Conservation (phyloP, 2,888 invertebrate species). For the Acutogordius australiensis region DNA sequence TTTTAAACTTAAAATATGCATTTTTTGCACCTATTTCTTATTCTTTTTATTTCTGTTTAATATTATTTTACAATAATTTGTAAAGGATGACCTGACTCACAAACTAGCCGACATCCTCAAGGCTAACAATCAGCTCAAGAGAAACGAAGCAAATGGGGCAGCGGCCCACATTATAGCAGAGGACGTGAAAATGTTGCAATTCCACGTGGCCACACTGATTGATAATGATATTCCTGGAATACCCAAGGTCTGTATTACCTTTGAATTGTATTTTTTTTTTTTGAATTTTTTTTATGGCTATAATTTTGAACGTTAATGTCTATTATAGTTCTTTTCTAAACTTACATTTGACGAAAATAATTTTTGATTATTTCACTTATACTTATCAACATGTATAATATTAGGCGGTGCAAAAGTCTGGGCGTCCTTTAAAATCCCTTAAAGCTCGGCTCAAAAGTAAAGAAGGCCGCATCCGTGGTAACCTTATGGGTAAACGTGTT, state of each 20-base stretch:
- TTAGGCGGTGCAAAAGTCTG: conserved; percentile 88
- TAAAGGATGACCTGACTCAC: conserved; percentile 84
- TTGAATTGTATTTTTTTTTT: no score
- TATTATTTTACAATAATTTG: no score
- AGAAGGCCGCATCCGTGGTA: conserved; percentile 91
- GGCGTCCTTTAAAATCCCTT: conserved; percentile 81
- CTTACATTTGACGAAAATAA: no score
- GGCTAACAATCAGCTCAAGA: conserved; percentile 67
- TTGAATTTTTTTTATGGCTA: no score
- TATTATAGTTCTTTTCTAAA: no score
- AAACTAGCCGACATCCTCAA: conserved; percentile 94
- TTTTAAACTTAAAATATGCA: no score
- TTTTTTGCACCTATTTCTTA: no score
- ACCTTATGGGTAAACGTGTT: conserved; percentile 98
- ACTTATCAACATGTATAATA: no score
- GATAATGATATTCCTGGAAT: conserved; percentile 97
- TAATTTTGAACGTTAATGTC: no score
- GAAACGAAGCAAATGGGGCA: conserved; percentile 80
- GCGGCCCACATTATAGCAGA: conserved; percentile 87
- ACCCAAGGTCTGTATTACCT: conserved; percentile 35
- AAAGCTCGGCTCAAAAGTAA: conserved; percentile 82
- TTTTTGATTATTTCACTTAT: no score
- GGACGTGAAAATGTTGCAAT: conserved; percentile 86
- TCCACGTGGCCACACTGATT: conserved; percentile 82
- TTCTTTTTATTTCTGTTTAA: no score